Evolutionary conservation across 2,113 vertebrate species (phyloP).

Genomic region (Halichoerus grypus): DNA sequence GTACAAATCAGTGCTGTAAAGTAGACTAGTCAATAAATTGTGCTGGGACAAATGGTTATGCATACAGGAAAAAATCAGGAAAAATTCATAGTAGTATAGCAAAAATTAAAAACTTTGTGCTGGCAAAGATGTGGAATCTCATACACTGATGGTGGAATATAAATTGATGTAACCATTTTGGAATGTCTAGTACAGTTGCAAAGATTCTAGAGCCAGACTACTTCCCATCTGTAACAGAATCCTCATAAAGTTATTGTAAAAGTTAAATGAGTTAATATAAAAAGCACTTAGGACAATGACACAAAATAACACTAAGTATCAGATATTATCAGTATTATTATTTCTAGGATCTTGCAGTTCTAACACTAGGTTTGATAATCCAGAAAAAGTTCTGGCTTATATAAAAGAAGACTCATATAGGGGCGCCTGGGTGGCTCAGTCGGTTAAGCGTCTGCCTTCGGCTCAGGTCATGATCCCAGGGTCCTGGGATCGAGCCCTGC

Average conservation of each 20-base stretch:
- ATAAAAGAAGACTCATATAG: neutral
- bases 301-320: conserved; percentile 17
- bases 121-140: neutral
- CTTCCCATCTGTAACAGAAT: neutral
- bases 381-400: neutral
- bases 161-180: neutral
- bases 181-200: neutral
- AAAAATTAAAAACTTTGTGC: neutral
- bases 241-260: neutral
- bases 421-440: neutral
- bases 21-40: neutral
- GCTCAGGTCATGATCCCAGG: neutral
- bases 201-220: neutral
- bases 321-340: neutral
- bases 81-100: neutral
- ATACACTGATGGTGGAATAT: neutral
- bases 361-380: neutral
- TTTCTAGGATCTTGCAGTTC: neutral
- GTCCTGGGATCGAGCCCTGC: neutral
- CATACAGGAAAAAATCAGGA: neutral
- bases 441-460: neutral
- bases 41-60: neutral
- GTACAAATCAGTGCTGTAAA: neutral
- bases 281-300: neutral
- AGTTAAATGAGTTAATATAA: neutral